Evolutionary conservation across 2,113 vertebrate species (phyloP).

Genomic region (Corydoras maculifer): DNA sequence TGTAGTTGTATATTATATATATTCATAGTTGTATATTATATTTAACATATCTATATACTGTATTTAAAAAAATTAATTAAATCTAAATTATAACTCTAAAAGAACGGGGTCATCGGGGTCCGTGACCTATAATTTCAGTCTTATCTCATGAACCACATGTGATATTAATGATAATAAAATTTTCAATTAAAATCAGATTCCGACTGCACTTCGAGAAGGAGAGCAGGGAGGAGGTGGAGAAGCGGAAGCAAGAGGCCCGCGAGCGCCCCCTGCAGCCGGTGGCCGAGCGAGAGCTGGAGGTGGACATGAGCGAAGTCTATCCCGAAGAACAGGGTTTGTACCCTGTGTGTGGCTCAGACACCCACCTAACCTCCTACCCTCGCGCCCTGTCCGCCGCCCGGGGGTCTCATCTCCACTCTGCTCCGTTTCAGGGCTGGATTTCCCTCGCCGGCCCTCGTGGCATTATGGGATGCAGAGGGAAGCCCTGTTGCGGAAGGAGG

Average conservation of each 20-base stretch:
- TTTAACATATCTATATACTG: no score
- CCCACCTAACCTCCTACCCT: no score
- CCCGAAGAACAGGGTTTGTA: slow-evolving; percentile 76
- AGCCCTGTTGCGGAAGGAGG: slow-evolving; percentile 74
- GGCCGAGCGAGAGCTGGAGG: slow-evolving; percentile 68
- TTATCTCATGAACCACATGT: neutral
- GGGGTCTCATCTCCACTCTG: slow-evolving; percentile 42
- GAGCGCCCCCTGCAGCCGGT: slow-evolving; percentile 69
- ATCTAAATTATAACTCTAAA: no score
- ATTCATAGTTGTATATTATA: no score
- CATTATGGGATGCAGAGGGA: slow-evolving; percentile 81
- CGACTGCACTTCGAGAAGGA: slow-evolving; percentile 82
- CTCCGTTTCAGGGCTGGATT: slow-evolving; percentile 68
- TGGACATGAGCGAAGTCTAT: slow-evolving; percentile 73
- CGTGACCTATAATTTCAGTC: no score
- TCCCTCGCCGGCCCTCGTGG: slow-evolving; percentile 83
- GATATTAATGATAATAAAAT: neutral
- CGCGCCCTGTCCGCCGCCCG: no score
- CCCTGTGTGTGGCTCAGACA: neutral
- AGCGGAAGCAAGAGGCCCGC: slow-evolving; percentile 71
- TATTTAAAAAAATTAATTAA: no score
- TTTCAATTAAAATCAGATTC: slow-evolving; percentile 59
- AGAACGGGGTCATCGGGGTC: no score
- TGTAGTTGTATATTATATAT: no score
- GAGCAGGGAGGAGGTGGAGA: slow-evolving; percentile 80